Base-by-base conservation (phyloP, 2,797 vertebrate genomes). In the Eupleurogrammus muticus region DNA sequence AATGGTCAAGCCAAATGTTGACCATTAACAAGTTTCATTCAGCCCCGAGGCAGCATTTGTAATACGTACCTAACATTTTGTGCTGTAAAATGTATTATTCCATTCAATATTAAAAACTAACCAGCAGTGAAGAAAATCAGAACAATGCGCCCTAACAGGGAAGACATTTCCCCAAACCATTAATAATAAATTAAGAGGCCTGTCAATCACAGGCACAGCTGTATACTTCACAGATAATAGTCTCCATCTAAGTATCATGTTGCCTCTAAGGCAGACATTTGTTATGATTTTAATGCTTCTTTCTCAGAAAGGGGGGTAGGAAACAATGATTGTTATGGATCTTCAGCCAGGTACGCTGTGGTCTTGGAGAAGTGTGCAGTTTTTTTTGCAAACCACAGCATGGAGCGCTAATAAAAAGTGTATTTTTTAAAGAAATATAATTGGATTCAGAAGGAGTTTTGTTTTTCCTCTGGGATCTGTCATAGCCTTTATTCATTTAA, bases 151-250 rank as follows among this genome's bases (percentile, higher is more conserved):
- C 60, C 74, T 36, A 49, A 76, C 52, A 48, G 63, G 54, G 64
- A 74, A 62, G 58, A 83, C 53, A 82, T 89, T 85, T 87, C 81
- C 83, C 80, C 14, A 77, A 87, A 77, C 53, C 68, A 89, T 92
- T 75, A 89, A 89, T 87, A 89, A 91, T 89, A 86, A 82, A 93
- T 87, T 78, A 88, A 83, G 67, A 85, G 59, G 38, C 9, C 82
- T 90, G 89, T 89, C 88, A 87, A 83, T 89, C 87, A 90, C 56
- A 9, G 46, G 69, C 82, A 75, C 86, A 84, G 79, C 77, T 90
- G 84, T 84, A 28, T 28, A 87, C 79, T 75, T 84, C 64, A 58
- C 48, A 73, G 82, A 87, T 86, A 83, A 82, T 77, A 64, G 63
- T 72, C 54, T 75, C 71, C 57, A 79, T 82, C 73, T 85, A 80